Conservation (phyloP, 2,113 vertebrate species). For the Diglossa brunneiventris region DNA sequence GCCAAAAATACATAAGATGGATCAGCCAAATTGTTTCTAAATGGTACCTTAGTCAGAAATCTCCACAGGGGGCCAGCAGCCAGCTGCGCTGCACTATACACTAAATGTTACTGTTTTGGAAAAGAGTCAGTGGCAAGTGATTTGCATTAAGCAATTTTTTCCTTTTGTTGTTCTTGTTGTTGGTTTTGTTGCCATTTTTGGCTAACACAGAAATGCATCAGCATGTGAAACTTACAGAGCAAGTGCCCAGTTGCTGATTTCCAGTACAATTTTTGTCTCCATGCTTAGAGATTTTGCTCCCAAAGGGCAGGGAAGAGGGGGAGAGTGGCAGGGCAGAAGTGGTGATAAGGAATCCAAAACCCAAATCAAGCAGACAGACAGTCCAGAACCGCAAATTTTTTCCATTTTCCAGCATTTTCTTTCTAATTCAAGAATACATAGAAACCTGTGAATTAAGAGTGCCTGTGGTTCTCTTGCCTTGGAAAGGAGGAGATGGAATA, state of each 20-base stretch:
- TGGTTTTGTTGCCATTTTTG: conserved; percentile 51
- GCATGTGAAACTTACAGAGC: neutral
- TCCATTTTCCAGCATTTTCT: conserved; percentile 19
- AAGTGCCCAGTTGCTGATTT: conserved; percentile 11
- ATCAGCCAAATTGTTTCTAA: conserved; percentile 67
- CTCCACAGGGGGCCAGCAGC: conserved; percentile 45
- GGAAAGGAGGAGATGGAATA: neutral
- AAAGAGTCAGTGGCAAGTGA: conserved; percentile 45
- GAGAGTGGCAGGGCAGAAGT: neutral
- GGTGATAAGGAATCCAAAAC: neutral
- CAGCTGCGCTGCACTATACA: conserved; percentile 51
- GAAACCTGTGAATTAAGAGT: conserved; percentile 6
- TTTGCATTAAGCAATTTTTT: conserved; percentile 34
- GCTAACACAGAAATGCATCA: conserved; percentile 4
- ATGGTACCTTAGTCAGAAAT: conserved; percentile 59
- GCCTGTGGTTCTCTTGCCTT: neutral
- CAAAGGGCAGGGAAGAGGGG: neutral
- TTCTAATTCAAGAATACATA: conserved; percentile 20
- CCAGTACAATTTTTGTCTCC: neutral
- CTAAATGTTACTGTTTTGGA: conserved; percentile 52
- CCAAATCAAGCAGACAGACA: neutral
- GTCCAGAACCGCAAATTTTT: neutral
- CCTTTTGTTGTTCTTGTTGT: neutral
- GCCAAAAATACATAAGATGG: conserved; percentile 47
- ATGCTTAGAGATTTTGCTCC: neutral